Evolutionary conservation across 2,888 invertebrate genomes (phyloP).

Genomic region (Bellardia pandia): DNA sequence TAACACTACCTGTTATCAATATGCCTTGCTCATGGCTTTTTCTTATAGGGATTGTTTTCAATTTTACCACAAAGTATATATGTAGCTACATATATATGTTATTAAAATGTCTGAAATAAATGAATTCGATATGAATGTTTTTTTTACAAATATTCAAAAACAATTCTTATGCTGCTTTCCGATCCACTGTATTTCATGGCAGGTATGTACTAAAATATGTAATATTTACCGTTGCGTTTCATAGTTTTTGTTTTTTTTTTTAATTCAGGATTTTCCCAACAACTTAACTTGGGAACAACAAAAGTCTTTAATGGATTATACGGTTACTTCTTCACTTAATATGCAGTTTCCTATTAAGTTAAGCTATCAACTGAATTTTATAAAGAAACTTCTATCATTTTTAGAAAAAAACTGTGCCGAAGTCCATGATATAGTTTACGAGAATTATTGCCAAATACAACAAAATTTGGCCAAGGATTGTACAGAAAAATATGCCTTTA

Average conservation of each 20-base stretch:
- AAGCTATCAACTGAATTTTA: constrained; percentile 87
- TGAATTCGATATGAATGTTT: constrained; percentile 31
- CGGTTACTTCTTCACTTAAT: constrained; percentile 85
- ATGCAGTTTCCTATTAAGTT: constrained; percentile 87
- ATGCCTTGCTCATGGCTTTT: no score
- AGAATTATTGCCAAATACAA: constrained; percentile 84
- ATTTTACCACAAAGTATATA: no score
- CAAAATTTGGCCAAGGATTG: constrained; percentile 72
- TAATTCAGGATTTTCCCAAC: constrained; percentile 61
- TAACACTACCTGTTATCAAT: no score
- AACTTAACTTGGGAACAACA: constrained; percentile 85
- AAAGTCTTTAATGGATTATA: constrained; percentile 86
- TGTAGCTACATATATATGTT: neutral
- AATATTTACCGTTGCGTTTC: neutral
- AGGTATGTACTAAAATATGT: constrained; percentile 70
- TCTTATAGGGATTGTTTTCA: neutral
- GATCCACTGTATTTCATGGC: constrained; percentile 79
- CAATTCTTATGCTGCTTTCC: constrained; percentile 82
- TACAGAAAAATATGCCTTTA: constrained; percentile 85
- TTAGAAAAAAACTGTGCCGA: constrained; percentile 86
- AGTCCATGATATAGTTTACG: constrained; percentile 88
- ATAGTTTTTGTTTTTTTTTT: neutral
- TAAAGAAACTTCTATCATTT: constrained; percentile 87
- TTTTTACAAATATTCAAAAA: constrained; percentile 75
- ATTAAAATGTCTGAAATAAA: constrained; percentile 17